Evolutionary conservation across 2,797 vertebrate species (phyloP).

Genomic region (Falco novaeseelandiae): DNA sequence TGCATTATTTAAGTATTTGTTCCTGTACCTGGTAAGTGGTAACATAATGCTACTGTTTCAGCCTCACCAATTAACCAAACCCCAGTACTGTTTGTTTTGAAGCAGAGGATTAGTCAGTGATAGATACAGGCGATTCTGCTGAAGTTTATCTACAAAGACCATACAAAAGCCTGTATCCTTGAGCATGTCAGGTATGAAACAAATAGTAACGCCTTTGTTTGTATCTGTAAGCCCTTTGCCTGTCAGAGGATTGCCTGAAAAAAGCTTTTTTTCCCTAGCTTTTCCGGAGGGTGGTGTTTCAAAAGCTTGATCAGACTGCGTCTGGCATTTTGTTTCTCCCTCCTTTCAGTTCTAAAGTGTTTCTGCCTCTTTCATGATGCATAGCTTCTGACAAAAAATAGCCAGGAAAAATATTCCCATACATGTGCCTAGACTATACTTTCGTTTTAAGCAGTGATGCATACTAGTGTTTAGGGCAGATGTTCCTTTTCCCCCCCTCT

Average conservation of each 20-base stretch:
- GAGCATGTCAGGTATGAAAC: not conserved
- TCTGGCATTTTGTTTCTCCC: constrained; percentile 27
- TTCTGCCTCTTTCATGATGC: not conserved
- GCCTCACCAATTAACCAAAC: not conserved
- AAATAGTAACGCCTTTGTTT: not conserved
- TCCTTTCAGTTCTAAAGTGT: not conserved
- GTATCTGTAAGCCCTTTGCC: not conserved
- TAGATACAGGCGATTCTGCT: not conserved
- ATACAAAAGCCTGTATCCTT: not conserved
- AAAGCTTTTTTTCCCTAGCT: not conserved
- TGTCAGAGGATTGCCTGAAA: not conserved
- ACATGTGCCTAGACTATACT: not conserved
- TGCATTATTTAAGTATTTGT: not conserved
- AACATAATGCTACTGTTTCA: not conserved
- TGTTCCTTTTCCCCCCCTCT: not conserved
- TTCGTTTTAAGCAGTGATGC: not conserved
- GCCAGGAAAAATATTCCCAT: not conserved
- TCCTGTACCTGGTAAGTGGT: not conserved
- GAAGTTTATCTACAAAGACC: not conserved
- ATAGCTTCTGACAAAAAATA: constrained; percentile 14
- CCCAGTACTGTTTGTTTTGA: not conserved
- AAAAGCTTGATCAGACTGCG: not conserved
- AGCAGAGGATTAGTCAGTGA: not conserved
- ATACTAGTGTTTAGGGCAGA: not conserved
- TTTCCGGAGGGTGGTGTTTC: not conserved